Evolutionary conservation across 2,113 vertebrate genomes (phyloP), one percentile per base, ranked within the genome.

Genomic region (Strix uralensis): DNA sequence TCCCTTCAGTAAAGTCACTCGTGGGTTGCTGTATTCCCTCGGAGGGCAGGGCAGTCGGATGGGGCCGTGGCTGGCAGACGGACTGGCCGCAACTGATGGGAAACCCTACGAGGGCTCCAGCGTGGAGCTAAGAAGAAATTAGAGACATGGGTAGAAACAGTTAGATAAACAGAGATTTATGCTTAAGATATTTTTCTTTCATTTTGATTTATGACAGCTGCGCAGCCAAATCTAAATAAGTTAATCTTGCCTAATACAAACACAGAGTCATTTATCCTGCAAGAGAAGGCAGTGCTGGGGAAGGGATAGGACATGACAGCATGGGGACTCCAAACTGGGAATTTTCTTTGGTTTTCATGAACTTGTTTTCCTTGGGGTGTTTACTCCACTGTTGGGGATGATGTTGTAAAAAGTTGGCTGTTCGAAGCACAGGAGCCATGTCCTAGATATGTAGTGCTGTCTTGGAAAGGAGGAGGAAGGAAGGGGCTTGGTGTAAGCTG

Each of bases 141-240:
- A 83, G 85, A 90, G 83, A 55, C 62, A 26, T 34, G 81, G 86
- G n/a, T 88, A 95, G 86, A 91, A 95, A 69, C 8, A 1, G 2
- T 73, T 92, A 92, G 82, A 95, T 95, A 95, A 97, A 96, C 89
- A 94, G 62, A 86, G 78, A 90, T 94, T 90, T 90, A 94, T 2
- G 36, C 71, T 86, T 14, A 57, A 94, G 86, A 96, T 92, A 86
- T 94, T 97, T 95, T 95, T 92, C 91, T 94, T 96, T 93, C 88
- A 40, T 90, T 97, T 91, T 96, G 91, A 92, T 94, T 92, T 92
- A 90, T 72, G 89, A 66, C 55, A 91, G 81, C 94, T 85, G 75
- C 5, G 0, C 78, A 81, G 65, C 71, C 62, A 71, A 90, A 95
- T 63, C 89, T 94, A 81, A 81, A 78, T 69, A 72, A 92, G 16